A percentile compares a stretch with the other conserved stretches of the same genome.
Evolutionary conservation across 2,888 invertebrate species (phyloP).

Genomic region (Chymomyza caudatula): DNA sequence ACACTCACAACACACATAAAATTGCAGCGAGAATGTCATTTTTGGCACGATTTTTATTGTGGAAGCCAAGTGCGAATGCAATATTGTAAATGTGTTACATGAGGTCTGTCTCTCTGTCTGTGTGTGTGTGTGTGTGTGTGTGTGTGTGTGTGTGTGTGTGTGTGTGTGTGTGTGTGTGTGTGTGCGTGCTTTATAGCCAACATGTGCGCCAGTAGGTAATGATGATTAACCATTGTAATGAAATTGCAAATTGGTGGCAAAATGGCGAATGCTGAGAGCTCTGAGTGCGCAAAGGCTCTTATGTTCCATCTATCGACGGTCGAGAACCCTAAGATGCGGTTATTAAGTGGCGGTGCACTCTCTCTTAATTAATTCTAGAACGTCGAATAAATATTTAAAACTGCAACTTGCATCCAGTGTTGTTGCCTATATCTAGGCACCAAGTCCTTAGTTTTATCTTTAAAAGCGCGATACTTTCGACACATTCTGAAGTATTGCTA

Average conservation of each 20-base stretch:
- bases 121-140: too few relatives aligned
- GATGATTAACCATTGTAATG: slow-evolving; percentile 74
- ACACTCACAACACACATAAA: slow-evolving; percentile 46
- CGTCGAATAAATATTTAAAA: too few relatives aligned
- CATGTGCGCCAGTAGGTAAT: slow-evolving; percentile 44
- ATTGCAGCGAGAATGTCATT: slow-evolving; percentile 42
- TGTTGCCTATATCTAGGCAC: too few relatives aligned
- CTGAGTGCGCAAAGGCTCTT: too few relatives aligned
- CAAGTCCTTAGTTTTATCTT: too few relatives aligned
- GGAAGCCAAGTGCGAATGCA: slow-evolving; percentile 59
- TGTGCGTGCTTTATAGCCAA: slow-evolving; percentile 30
- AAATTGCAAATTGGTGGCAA: slow-evolving; percentile 69
- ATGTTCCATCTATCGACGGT: too few relatives aligned
- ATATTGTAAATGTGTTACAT: slow-evolving; percentile 53
- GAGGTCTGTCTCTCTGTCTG: neutral
- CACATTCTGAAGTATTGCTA: too few relatives aligned
- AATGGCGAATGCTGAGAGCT: slow-evolving; percentile 31
- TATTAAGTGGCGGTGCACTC: too few relatives aligned
- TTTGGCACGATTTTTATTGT: slow-evolving; percentile 37
- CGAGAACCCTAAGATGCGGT: too few relatives aligned
- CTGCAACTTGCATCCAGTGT: too few relatives aligned
- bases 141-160: neutral
- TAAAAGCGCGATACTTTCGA: too few relatives aligned
- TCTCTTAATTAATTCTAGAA: too few relatives aligned
- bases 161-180: neutral